phyloP scores from a whole-genome alignment of 1,140 invertebrate genomes.

The Macrostomum lignano region DNA sequence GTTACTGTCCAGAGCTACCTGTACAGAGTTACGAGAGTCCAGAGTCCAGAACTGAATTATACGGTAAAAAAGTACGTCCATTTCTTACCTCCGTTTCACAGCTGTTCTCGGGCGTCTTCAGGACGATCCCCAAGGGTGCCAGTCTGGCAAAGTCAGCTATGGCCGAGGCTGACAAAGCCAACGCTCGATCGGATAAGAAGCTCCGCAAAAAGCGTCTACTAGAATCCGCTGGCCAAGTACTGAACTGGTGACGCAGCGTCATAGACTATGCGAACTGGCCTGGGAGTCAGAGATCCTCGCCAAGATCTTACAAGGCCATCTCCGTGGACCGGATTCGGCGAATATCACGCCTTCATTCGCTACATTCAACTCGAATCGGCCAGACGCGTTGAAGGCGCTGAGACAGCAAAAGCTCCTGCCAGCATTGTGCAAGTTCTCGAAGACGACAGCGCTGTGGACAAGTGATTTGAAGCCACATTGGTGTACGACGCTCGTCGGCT shows the following conservation, averaged over 20 bases:
- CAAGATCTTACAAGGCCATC: constrained; percentile 19
- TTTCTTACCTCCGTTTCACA: constrained; percentile 8
- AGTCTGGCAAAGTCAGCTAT: constrained; percentile 12
- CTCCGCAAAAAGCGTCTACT: constrained; percentile 9
- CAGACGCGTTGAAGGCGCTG: constrained; percentile 16
- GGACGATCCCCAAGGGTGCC: constrained; percentile 19
- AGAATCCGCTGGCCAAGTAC: constrained; percentile 11
- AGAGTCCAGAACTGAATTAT: constrained; percentile 3
- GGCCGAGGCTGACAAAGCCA: constrained; percentile 5
- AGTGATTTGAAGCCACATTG: too few relatives aligned
- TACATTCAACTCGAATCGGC: constrained; percentile 26
- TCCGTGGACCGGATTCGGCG: constrained; percentile 20
- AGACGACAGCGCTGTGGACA: constrained; percentile 20
- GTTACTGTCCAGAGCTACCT: too few relatives aligned
- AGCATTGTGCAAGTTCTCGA: constrained; percentile 20
- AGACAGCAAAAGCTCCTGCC: constrained; percentile 16
- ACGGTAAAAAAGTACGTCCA: constrained; percentile 2
- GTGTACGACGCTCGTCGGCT: too few relatives aligned
- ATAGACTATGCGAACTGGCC: constrained; percentile 16
- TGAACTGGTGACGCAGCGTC: constrained; percentile 14
- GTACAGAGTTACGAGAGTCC: too few relatives aligned
- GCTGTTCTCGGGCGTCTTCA: constrained; percentile 19
- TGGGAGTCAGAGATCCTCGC: constrained; percentile 21
- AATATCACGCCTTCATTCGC: constrained; percentile 21
- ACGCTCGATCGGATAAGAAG: constrained; percentile 1